Evolutionary conservation across 1,140 invertebrate genomes (phyloP), one percentile per base, ranked within the genome.

Genomic region (Druon quercuslanigerum): DNA sequence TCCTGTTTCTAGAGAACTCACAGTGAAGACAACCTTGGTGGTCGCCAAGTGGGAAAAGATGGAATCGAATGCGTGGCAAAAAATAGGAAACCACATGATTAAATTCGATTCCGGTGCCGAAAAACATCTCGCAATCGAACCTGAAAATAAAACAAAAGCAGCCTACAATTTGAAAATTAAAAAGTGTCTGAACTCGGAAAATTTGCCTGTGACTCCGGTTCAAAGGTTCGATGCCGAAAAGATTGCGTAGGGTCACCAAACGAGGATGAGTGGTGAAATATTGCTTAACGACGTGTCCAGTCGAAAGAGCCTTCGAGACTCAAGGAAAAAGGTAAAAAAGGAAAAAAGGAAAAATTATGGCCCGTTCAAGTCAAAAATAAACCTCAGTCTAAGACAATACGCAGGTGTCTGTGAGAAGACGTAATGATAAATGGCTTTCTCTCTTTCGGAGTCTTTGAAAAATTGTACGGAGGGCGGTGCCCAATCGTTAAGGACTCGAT

Each of bases 381-480:
- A 16, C 33, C 17, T 60, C 46, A 66, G 11, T 57, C 60, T 86
- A 81, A 86, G 82, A 86, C 85, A 86, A 86, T 85, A 80, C 60
- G 60, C 82, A 82, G 83, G 79, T 84, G 76, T 71, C 77, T 51
- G 73, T 25, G 73, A 51, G 46, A 52, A 51, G 76, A 66, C 77
- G 40, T 14, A 19, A 33, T 82, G 83, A 84, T 80, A 77, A 81
- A 83, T 80, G 71, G 50, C n/a, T 46, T 20, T 66, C 40, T 77
- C 51, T 78, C 73, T 74, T 83, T 75, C 75, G 50, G 16, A 60
- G n/a, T 70, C 51, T 80, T 77, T 75, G 75, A 84, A 75, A 80
- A 80, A 78, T 84, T 74, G 75, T 72, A 75, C 79, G 73, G 80
- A 80, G 76, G 79, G 83, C 84, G 84, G 76, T 78, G 51, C 83